A percentile compares a stretch with the other conserved stretches of the same genome.
phyloP scores from a whole-genome alignment of 2,797 vertebrate genomes.

The Galagoides demidoff region DNA sequence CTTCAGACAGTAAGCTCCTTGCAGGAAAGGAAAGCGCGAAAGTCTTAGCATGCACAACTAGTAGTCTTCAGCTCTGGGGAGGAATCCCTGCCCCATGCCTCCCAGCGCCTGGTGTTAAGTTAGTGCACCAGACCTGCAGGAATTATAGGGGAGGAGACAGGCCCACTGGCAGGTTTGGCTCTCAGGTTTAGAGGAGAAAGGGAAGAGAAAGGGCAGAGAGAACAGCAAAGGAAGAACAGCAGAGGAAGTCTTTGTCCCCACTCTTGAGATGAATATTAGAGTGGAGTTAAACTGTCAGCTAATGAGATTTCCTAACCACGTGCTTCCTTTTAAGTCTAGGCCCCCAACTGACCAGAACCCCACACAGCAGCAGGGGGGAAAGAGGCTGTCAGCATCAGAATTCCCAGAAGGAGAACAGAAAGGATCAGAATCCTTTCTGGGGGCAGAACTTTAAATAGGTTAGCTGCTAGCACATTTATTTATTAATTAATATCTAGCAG shows the following conservation, averaged over 20 bases:
- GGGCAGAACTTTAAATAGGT: neutral
- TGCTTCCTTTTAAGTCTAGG: conserved; percentile 62
- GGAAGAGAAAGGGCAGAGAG: neutral
- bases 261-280: conserved; percentile 18
- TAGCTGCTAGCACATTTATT: neutral
- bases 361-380: conserved; percentile 1
- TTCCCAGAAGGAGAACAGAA: neutral
- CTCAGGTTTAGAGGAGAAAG: neutral
- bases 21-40: neutral
- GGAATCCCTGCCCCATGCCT: neutral
- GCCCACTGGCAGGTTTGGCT: neutral
- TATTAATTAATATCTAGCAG: neutral
- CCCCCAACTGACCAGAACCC: conserved; percentile 34
- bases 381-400: neutral
- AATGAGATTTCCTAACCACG: conserved; percentile 67
- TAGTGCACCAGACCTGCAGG: neutral
- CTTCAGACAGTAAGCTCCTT: neutral
- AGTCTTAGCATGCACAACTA: neutral
- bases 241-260: conserved; percentile 49
- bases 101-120: neutral
- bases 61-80: neutral
- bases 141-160: neutral
- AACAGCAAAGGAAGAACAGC: neutral
- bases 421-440: neutral
- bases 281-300: conserved; percentile 68